Conservation (phyloP, 2,797 vertebrate genomes). For the Pyrocephalus nanus region DNA sequence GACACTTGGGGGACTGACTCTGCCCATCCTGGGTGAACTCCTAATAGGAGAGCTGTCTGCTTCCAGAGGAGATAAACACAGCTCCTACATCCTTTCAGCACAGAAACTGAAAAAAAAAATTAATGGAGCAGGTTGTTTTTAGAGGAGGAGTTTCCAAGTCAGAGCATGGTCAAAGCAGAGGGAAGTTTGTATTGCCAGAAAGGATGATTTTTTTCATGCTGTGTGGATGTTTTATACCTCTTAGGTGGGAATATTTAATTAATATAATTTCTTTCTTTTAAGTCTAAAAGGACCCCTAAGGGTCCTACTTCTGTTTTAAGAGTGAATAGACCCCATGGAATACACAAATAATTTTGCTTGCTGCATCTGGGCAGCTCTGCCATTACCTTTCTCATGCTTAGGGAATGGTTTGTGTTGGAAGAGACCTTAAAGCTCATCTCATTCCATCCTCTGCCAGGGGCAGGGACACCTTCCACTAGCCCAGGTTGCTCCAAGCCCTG, state of each 20-base stretch:
- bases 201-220: background rate
- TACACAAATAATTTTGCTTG: background rate
- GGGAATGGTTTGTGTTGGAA: background rate
- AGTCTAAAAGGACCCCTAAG: background rate
- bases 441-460: background rate
- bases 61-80: background rate
- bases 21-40: background rate
- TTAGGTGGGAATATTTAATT: background rate
- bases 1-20: background rate
- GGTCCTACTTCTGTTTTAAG: background rate
- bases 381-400: background rate
- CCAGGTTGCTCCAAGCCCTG: fast-evolving
- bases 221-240: background rate
- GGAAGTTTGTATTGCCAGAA: background rate
- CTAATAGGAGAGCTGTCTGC: background rate
- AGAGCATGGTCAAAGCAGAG: background rate
- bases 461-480: background rate
- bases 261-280: background rate
- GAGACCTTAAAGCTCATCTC: background rate
- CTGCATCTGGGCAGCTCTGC: background rate
- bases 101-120: background rate
- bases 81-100: background rate
- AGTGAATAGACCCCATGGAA: background rate
- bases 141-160: background rate
- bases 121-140: background rate